Base-by-base conservation (phyloP, 2,888 invertebrate genomes). In the Listrodromus nycthemerus region DNA sequence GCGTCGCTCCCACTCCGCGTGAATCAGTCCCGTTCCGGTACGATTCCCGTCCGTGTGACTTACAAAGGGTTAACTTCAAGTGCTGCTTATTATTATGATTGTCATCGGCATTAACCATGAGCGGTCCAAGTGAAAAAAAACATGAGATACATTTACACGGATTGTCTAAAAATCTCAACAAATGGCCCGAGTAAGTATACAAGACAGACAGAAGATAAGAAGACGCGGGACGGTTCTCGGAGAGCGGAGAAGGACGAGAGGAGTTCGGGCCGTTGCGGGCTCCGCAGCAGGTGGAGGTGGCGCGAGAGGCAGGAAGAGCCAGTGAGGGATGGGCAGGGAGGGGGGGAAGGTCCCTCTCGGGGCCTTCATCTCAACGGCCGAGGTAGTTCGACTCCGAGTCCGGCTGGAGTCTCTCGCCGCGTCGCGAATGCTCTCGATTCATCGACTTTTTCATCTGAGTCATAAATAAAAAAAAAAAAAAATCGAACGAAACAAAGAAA, bases 301-400 rank as follows among this genome's bases (percentile, higher is more conserved):
- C 70, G 75, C 78, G 61, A 81, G 63, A 78, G 78, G 66, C 58
- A 81, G 78, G 86, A 86, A 84, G 79, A 82, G 71, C 76, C 16
- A 45, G 41, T 45, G 41, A 45, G 41, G 41, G 41, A 45, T 45
- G 75, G 77, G 80, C 37, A n/a, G 65, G 63, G 45, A 50, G 74
- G 55, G 80, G 78, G 84, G 75, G 81, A 80, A 85, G 82, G 81
- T 77, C 81, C 69, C 65, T 81, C 78, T 83, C 85, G 83, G 79
- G 91, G 91, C 88, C 89, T 84, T 89, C 89, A 88, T 91, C 91
- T 89, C 86, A 84, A 77, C 87, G 86, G 89, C 87, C 70, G 65
- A 65, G 66, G 82, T 90, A 91, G 91, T 87, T 85, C 83, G 85
- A 87, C 85, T 87, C 79, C 81, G 79, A 82, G 86, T 91, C 85